Percentiles rank a stretch among this genome's conserved stretches.
These are phyloP conservation scores for Monarcha castaneiventris DNA, from an alignment of 2,113 vertebrate genomes.

Conservation along the genomic window DNA sequence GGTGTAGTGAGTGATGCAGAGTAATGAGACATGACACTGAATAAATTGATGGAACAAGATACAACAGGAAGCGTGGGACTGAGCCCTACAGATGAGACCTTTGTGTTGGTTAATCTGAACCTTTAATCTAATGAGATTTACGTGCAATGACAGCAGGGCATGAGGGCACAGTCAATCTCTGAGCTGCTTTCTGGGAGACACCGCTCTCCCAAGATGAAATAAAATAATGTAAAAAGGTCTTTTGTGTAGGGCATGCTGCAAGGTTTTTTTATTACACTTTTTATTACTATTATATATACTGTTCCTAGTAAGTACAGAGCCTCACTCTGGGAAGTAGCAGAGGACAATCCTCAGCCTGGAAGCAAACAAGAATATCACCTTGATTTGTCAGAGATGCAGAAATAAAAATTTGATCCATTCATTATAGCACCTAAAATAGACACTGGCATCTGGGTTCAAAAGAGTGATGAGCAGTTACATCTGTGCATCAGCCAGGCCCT, in stretches of 20 bases:
- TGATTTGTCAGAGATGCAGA: background rate
- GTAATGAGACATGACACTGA: slow-evolving; percentile 50
- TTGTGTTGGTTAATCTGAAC: slow-evolving; percentile 41
- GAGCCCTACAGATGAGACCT: slow-evolving; percentile 31
- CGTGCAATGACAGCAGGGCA: slow-evolving; percentile 25
- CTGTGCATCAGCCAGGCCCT: background rate
- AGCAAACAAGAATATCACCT: background rate
- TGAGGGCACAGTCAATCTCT: background rate
- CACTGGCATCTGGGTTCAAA: background rate
- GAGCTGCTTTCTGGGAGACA: background rate
- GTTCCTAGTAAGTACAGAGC: background rate
- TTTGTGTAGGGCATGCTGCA: background rate
- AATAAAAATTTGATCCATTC: background rate
- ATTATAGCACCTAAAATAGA: background rate
- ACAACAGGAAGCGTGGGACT: slow-evolving; percentile 34
- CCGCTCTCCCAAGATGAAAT: background rate
- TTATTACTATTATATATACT: background rate
- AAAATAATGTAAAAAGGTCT: background rate
- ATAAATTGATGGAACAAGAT: slow-evolving; percentile 60
- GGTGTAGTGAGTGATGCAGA: slow-evolving; percentile 22
- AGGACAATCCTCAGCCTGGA: background rate
- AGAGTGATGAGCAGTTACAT: background rate
- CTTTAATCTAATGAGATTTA: slow-evolving; percentile 64
- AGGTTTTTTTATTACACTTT: background rate
- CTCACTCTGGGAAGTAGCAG: background rate